Evolutionary conservation across 2,888 invertebrate genomes (phyloP), one percentile per base, ranked within the genome.

Genomic region (Dorcus parallelipipedus): DNA sequence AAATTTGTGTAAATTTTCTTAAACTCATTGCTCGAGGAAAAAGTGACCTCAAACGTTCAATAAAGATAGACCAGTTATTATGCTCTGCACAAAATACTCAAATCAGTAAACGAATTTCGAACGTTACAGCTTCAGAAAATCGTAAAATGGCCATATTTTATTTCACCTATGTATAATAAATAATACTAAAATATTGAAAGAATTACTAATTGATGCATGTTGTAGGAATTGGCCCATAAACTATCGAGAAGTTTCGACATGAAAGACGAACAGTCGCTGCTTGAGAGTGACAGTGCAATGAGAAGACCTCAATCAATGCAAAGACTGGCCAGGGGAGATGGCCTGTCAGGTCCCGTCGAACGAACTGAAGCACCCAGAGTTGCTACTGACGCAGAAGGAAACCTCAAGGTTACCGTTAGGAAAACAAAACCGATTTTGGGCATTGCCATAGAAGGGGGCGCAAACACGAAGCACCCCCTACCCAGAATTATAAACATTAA

Each of bases 401-500:
- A 93, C 80, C 84, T 94, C 72, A 85, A 92, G 77, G 90, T 95
- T 71, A 89, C 90, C 67, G 93, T 97, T 67, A 91, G 91, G 80
- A 97, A 97, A 82, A 92, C 91, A 55, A 95, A 95, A 80, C 93
- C 95, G 50, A 93, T 94, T 73, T 85, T 97, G 71, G 97, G 97
- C 67, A 94, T 97, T 73, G 97, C 96, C 64, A 97, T 97, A 73
- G 97, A 97, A 81, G 97, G 97, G 62, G 97, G 97, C 63, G 93
- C 93, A 71, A 95, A 97, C 79, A 97, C 97, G 48, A 91, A 92
- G 75, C 96, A 97, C 80, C 93, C 94, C 56, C 83, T 96, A 73
- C 97, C 97, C 54, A 86, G 95, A 76, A 95, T 97, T 73, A 96
- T 97, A 73, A 95, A 95, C 79, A 95, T 97, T 76, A 96, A 96